Evolutionary conservation across 2,113 vertebrate genomes (phyloP), one percentile per base, ranked within the genome.

Genomic region (Alosa alosa): DNA sequence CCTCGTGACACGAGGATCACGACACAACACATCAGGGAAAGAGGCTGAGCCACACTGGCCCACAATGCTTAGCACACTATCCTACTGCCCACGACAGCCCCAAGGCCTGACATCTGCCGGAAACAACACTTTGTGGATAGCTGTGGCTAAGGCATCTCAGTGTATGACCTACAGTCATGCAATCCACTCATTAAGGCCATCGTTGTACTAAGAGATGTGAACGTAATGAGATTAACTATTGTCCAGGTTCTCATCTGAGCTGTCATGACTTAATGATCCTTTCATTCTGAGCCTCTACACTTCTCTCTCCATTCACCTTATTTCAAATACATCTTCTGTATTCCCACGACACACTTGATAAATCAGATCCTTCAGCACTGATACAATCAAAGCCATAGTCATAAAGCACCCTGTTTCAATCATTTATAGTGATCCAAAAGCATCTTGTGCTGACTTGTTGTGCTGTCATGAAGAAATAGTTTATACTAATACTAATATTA

Each of bases 21-120:
- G 50, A 25, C 13, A 25, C 8, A 49, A 4, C 82, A 52, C 47
- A 83, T 36, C 22, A 75, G 55, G 55, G 25, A 78, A 4, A 18
- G 17, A 36, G 57, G 25, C 57, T 57, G 46, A 83, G 82, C 81
- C 84, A 84, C 81, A 64, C 64, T 86, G 85, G 82, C 47, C n/a
- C 46, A 82, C 44, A 81, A 60, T 82, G 83, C 82, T 86, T 84
- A 87, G 83, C 81, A 86, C 52, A 20, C 57, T 81, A 57, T 82
- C 83, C 84, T 15, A 47, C 46, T 82, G 39, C 50, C 55, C 4
- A 50, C 50, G 81, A 50, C 22, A 1, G n/a, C 86, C 72, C 45
- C 84, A 82, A 50, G 49, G 44, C 52, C 81, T 50, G 22, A 82
- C 47, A 45, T 45, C 46, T 57, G 50, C 50, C 55, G 4, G 55